These are phyloP conservation scores for Sclerurus mexicanus DNA, from an alignment of 2,113 vertebrate species.

Conservation along the genomic window DNA sequence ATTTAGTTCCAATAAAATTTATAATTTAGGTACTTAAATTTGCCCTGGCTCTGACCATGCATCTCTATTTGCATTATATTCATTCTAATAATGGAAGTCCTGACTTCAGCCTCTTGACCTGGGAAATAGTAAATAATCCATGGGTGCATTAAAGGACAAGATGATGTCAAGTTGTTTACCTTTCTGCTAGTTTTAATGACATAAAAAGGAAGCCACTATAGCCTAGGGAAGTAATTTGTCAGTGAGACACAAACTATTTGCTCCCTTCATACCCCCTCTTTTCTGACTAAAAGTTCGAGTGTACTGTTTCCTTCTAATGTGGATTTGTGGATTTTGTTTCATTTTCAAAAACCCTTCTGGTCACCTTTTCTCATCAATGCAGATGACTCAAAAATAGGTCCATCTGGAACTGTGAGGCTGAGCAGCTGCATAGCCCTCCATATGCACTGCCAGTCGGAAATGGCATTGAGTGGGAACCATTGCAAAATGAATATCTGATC, in stretches of 20 bases:
- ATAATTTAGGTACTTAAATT: neutral
- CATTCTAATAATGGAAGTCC: neutral
- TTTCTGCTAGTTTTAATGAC: neutral
- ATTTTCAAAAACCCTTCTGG: neutral
- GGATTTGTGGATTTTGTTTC: neutral
- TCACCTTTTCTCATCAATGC: neutral
- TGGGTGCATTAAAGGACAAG: neutral
- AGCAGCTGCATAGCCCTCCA: neutral
- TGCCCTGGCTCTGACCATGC: rapidly evolving
- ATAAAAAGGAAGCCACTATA: neutral
- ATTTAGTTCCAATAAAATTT: neutral
- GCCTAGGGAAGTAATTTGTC: neutral
- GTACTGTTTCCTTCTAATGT: neutral
- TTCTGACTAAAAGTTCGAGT: neutral
- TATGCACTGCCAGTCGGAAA: neutral
- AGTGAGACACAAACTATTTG: neutral
- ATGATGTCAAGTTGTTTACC: neutral
- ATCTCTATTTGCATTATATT: neutral
- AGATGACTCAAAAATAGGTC: neutral
- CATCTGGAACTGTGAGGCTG: neutral
- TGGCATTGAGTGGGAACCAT: neutral
- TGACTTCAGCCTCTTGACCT: neutral
- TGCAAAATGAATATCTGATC: neutral
- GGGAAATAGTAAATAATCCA: neutral
- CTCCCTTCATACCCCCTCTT: neutral